phyloP scores from a whole-genome alignment of 2,113 vertebrate genomes.

The Calypte anna region DNA sequence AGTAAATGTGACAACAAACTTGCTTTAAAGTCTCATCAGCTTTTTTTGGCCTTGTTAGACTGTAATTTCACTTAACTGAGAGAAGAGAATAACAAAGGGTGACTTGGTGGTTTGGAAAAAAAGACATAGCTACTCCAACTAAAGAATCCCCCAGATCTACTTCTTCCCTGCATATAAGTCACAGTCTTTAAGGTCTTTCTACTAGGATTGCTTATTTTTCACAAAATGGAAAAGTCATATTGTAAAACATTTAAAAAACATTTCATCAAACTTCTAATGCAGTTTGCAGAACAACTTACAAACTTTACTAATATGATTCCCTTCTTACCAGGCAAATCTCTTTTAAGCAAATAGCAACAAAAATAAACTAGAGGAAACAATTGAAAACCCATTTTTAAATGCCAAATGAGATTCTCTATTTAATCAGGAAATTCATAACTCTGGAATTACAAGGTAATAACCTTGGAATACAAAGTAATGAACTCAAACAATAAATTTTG shows the following conservation, averaged over 20 bases:
- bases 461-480: not conserved
- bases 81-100: not conserved
- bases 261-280: not conserved
- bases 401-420: not conserved
- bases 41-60: not conserved
- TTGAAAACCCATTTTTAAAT: not conserved
- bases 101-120: not conserved
- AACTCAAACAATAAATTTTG: not conserved
- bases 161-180: not conserved
- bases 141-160: not conserved
- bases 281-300: not conserved
- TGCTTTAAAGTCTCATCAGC: conserved; percentile 1
- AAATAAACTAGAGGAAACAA: not conserved
- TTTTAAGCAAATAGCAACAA: not conserved
- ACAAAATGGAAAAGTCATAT: not conserved
- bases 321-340: not conserved
- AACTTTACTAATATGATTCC: not conserved
- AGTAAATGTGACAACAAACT: conserved; percentile 3
- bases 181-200: not conserved
- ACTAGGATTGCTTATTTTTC: not conserved
- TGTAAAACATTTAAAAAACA: not conserved
- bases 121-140: not conserved
- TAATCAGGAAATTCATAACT: not conserved
- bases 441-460: not conserved
- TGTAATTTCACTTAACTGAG: not conserved